Percentiles rank a stretch among this genome's conserved stretches.
Conservation (phyloP, 2,113 vertebrate genomes). For the Dasyurus viverrinus region DNA sequence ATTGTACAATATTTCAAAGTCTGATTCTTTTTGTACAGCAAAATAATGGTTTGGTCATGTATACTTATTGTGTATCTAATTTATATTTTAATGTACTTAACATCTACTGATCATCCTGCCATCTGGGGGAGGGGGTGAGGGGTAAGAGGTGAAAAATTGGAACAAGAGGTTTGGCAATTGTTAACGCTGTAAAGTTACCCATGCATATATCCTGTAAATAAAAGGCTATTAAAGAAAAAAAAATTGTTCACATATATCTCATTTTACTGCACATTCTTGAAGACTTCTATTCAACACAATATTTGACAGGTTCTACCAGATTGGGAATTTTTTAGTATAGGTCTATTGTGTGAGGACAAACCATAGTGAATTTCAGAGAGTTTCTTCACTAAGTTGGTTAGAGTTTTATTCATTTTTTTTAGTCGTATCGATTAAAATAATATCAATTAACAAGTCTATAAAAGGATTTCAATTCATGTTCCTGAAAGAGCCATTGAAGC, state of each 20-base stretch:
- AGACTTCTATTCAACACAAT: background rate
- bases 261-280: background rate
- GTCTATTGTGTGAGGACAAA: background rate
- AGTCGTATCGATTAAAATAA: background rate
- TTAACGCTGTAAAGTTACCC: no score
- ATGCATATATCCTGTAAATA: no score
- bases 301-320: background rate
- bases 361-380: background rate
- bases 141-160: no score
- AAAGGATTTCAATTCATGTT: background rate
- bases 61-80: no score
- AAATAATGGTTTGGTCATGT: no score
- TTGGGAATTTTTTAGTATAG: background rate
- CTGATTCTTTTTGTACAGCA: no score
- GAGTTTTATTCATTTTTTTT: background rate
- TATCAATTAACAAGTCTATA: background rate
- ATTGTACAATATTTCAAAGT: no score
- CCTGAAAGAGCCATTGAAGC: background rate
- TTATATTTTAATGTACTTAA: no score
- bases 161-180: no score
- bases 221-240: no score
- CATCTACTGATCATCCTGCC: no score
- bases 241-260: background rate
- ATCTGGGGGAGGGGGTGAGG: no score
- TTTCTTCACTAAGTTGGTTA: background rate